Base-by-base conservation (phyloP, 2,888 invertebrate genomes). In the Ectropis crepuscularia region DNA sequence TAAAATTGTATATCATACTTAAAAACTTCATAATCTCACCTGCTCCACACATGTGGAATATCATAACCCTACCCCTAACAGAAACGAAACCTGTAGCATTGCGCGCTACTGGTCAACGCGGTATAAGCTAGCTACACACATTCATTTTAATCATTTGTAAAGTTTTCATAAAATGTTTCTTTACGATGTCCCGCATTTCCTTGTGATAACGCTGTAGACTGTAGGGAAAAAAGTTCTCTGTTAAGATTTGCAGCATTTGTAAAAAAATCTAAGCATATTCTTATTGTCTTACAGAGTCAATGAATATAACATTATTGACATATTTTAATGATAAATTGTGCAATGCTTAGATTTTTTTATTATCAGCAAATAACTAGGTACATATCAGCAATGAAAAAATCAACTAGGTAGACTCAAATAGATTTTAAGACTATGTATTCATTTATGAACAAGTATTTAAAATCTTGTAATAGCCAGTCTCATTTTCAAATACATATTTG, bases 81-180 rank as follows among this genome's bases (percentile, higher is more conserved):
- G 74, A 75, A 88, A 88, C 93, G 93, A 83, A 92, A 91, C 93
- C 90, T 85, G 91, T 89, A 92, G 93, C 93, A 93, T 93, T 93
- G 93, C 93, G 93, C 93, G 93, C 93, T 89, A 91, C 93, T 65
- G 91, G 93, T 92, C 90, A 92, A 92, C 92, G 92, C 92, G 92
- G 86, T 63, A 85, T 82, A 74, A 85, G 85, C 90, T 92, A 90
- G 91, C 91, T 92, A 92, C 89, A 92, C 92, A 91, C 90, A 81
- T 80, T 87, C 9, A 64, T 53, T 86, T 87, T 85, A 85, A 86
- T 80, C 76, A 86, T 89, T 90, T 87, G 81, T 77, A 87, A 78
- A 86, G 88, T 83, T 86, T 88, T 86, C 79, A 83, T 82, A 78
- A 85, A 78, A 81, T 77, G 58, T 82, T 88, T 90, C 90, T 85